Evolutionary conservation across 2,113 vertebrate genomes (phyloP).

Genomic region (Scartelaos histophorus): DNA sequence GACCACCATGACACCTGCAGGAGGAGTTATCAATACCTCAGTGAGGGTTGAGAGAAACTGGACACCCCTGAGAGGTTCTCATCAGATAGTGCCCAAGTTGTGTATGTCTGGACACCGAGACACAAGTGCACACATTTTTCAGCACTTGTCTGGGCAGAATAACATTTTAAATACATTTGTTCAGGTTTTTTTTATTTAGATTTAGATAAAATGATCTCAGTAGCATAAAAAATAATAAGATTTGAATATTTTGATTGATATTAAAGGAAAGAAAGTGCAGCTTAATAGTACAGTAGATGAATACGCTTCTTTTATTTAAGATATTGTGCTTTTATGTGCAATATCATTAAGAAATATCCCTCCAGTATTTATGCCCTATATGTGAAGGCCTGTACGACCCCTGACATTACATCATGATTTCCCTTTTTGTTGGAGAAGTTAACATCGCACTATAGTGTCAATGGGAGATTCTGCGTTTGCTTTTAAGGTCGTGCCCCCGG

Average conservation of each 20-base stretch:
- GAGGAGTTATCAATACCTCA: conserved; percentile 38
- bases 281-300: no score
- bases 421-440: conserved; percentile 11
- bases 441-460: conserved; percentile 46
- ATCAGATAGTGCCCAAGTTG: conserved; percentile 29
- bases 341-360: no score
- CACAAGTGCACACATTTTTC: background rate
- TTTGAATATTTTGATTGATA: background rate
- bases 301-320: no score
- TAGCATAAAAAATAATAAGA: no score
- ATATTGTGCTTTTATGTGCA: no score
- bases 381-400: background rate
- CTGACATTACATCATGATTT: conserved; percentile 7
- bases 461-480: conserved; percentile 58
- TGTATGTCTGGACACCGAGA: background rate
- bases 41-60: conserved; percentile 42
- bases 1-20: conserved; percentile 54
- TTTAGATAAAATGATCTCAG: no score
- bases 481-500: conserved; percentile 54
- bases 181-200: no score
- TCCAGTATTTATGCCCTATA: no score
- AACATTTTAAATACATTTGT: no score
- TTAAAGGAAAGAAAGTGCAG: no score
- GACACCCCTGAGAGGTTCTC: conserved; percentile 42
- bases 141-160: background rate